phyloP scores from a whole-genome alignment of 2,888 invertebrate species.

The Andricus quercusramuli region DNA sequence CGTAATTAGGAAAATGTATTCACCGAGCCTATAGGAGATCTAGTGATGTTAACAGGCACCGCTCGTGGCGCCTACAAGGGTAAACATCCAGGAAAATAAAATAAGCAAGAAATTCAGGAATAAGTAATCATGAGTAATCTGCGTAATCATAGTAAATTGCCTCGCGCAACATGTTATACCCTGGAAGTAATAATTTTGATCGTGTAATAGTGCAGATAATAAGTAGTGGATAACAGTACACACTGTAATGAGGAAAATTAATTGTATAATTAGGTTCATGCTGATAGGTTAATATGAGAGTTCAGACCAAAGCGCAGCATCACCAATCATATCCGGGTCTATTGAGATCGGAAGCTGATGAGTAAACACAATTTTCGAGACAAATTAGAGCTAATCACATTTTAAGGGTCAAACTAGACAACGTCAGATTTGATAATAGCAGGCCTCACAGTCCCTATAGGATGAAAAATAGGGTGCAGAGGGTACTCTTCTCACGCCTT shows the following conservation, averaged over 20 bases:
- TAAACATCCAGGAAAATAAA: slow-evolving; percentile 15
- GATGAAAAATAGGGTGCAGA: no score
- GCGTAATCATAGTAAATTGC: slow-evolving; percentile 37
- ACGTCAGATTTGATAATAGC: no score
- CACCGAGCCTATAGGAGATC: not conserved
- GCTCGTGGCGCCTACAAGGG: slow-evolving; percentile 31
- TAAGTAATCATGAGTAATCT: slow-evolving; percentile 37
- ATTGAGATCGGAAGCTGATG: slow-evolving; percentile 32
- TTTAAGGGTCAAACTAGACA: not conserved
- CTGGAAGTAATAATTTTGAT: slow-evolving; percentile 28
- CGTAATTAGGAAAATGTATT: slow-evolving; percentile 35
- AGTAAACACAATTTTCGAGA: not conserved
- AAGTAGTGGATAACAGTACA: slow-evolving; percentile 34
- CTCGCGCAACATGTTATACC: slow-evolving; percentile 32
- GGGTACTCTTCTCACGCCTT: no score
- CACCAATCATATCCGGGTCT: slow-evolving; percentile 13
- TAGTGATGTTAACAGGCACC: slow-evolving; percentile 4
- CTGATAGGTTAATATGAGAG: slow-evolving; percentile 27
- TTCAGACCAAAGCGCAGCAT: slow-evolving; percentile 9
- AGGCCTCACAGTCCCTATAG: no score
- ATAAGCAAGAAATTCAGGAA: slow-evolving; percentile 26
- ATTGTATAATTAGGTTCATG: slow-evolving; percentile 38
- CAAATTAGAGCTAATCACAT: slow-evolving; percentile 8
- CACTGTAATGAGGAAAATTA: slow-evolving; percentile 36
- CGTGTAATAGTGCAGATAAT: slow-evolving; percentile 26